These are phyloP conservation scores for Apostichopus leukothele DNA, from an alignment of 53 echinoderm and acorn worm species.

Conservation along the genomic window DNA sequence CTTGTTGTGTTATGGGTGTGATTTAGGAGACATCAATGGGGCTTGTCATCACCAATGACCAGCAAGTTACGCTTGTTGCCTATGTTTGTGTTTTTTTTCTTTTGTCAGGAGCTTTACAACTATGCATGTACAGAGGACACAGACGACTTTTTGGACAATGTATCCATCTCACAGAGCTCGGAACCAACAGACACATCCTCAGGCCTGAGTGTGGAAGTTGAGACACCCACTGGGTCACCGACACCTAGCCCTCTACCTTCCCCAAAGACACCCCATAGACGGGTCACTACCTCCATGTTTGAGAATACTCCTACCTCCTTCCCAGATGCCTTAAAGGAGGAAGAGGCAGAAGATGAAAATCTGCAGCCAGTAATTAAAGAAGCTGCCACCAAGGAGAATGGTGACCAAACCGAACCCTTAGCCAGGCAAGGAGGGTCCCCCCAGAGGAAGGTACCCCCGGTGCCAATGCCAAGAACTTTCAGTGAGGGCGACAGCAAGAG, in stretches of 20 bases:
- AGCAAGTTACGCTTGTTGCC: too few relatives aligned
- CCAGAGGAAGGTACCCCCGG: constrained; percentile 16
- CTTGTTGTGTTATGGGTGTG: too few relatives aligned
- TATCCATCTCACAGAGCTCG: constrained; percentile 43
- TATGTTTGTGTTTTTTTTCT: not conserved
- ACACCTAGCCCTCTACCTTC: constrained; percentile 42
- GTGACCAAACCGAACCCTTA: not conserved
- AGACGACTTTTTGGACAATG: constrained; percentile 59
- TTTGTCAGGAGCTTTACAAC: constrained; percentile 76
- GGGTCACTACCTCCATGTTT: constrained; percentile 45
- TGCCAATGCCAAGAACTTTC: not conserved
- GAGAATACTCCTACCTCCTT: constrained; percentile 2
- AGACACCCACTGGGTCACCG: constrained; percentile 35
- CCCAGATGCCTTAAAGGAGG: constrained; percentile 36
- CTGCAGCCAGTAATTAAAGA: not conserved
- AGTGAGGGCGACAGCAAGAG: constrained; percentile 25
- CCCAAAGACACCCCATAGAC: constrained; percentile 47
- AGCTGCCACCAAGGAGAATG: not conserved
- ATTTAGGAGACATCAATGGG: too few relatives aligned
- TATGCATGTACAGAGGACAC: constrained; percentile 64
- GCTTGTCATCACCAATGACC: too few relatives aligned
- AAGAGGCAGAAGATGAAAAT: not conserved
- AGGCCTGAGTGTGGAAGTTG: constrained; percentile 21
- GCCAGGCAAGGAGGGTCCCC: not conserved
- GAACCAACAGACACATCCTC: constrained; percentile 33